phyloP scores from a whole-genome alignment of 2,797 vertebrate species.

The Miichthys miiuy region DNA sequence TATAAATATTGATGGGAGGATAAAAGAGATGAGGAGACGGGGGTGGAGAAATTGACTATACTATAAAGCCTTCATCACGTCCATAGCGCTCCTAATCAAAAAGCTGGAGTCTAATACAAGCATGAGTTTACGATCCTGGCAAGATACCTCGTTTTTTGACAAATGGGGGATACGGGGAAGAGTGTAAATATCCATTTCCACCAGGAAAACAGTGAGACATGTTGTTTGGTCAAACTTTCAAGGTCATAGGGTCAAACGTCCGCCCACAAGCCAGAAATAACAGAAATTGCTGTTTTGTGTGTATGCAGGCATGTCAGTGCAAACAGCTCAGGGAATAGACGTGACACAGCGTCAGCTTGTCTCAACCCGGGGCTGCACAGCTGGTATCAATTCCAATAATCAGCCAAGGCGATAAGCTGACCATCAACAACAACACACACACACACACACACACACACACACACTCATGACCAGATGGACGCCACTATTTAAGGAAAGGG shows the following conservation, averaged over 20 bases:
- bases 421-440: conserved; percentile 44
- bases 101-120: conserved; percentile 26
- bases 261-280: conserved; percentile 16
- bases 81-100: conserved; percentile 53
- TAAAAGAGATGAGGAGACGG: conserved; percentile 60
- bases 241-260: conserved; percentile 33
- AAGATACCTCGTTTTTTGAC: conserved; percentile 1
- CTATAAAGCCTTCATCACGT: conserved; percentile 54
- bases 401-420: conserved; percentile 71
- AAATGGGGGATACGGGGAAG: not conserved
- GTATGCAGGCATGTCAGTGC: conserved; percentile 19
- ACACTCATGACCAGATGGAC: conserved; percentile 64
- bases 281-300: conserved; percentile 15
- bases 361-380: conserved; percentile 61
- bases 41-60: conserved; percentile 53
- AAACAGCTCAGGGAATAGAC: conserved; percentile 49
- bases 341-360: conserved; percentile 50
- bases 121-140: conserved; percentile 29
- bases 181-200: not conserved
- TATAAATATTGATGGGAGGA: conserved; percentile 70
- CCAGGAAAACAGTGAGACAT: not conserved
- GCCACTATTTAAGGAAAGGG: conserved; percentile 68
- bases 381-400: conserved; percentile 78
- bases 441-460: conserved; percentile 8
- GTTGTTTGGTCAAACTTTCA: conserved; percentile 20